phyloP scores from a whole-genome alignment of 2,113 vertebrate genomes.

The Amia ocellicauda region DNA sequence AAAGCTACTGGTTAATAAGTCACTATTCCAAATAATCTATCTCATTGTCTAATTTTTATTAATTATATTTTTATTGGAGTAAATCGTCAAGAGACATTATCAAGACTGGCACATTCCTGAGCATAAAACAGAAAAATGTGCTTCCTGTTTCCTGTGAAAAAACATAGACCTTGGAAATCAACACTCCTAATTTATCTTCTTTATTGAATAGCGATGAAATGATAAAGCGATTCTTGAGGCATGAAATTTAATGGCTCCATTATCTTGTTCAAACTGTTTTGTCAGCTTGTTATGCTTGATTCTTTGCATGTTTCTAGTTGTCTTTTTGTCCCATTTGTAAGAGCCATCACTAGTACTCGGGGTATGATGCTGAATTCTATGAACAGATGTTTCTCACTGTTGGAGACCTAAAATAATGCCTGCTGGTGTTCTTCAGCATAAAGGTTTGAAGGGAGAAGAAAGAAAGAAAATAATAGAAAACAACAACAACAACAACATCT shows the following conservation, averaged over 20 bases:
- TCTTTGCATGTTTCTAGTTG: neutral
- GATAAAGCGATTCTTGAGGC: slow-evolving; percentile 1
- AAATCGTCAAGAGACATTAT: neutral
- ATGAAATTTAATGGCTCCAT: slow-evolving; percentile 13
- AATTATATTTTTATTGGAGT: neutral
- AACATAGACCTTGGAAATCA: neutral
- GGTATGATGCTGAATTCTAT: no score
- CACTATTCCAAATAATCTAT: neutral
- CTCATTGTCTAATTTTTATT: neutral
- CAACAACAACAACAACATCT: no score
- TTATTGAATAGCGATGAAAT: neutral
- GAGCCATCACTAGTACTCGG: no score
- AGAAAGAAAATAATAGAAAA: no score
- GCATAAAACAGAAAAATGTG: neutral
- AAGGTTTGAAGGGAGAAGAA: no score
- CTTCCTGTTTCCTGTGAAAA: neutral
- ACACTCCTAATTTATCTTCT: slow-evolving; percentile 1
- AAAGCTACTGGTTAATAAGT: no score
- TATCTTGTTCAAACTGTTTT: slow-evolving; percentile 13
- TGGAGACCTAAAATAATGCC: no score
- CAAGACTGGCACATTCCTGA: neutral
- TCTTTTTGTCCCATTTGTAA: no score
- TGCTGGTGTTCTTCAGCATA: no score
- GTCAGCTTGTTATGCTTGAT: neutral
- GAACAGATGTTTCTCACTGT: no score